These are phyloP conservation scores for Yponomeuta sedellus DNA, from an alignment of 2,888 invertebrate genomes.

Conservation along the genomic window DNA sequence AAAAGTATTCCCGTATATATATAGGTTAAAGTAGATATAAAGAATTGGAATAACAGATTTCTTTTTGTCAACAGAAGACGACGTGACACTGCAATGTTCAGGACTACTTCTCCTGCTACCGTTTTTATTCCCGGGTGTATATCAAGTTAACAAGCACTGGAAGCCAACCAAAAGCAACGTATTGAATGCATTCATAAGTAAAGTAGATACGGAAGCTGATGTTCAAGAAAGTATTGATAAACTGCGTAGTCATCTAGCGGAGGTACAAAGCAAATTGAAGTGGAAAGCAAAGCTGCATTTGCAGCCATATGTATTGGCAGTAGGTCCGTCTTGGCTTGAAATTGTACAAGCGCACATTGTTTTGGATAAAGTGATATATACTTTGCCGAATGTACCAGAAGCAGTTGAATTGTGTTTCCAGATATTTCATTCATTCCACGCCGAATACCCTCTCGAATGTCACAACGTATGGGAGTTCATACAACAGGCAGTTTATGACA, in stretches of 20 bases:
- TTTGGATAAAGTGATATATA: background rate
- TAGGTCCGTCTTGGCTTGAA: too few relatives aligned
- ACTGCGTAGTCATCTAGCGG: conserved; percentile 11
- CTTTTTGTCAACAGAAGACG: too few relatives aligned
- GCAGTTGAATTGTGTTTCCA: conserved; percentile 20
- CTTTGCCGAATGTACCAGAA: conserved; percentile 13
- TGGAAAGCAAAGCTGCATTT: background rate
- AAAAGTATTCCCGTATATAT: background rate
- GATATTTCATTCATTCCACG: conserved; percentile 17
- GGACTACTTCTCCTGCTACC: too few relatives aligned
- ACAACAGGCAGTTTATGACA: conserved; percentile 14
- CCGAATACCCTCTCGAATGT: conserved; percentile 18
- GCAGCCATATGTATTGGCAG: too few relatives aligned
- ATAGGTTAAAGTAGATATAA: too few relatives aligned
- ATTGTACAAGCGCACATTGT: background rate
- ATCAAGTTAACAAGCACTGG: conserved; percentile 12
- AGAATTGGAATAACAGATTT: too few relatives aligned
- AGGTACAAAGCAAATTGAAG: conserved; percentile 12
- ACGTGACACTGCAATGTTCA: too few relatives aligned
- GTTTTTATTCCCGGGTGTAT: background rate
- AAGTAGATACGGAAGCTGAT: conserved; percentile 15
- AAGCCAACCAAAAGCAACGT: conserved; percentile 12
- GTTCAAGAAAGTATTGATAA: conserved; percentile 13
- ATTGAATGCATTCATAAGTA: conserved; percentile 7
- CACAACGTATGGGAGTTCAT: conserved; percentile 16